Percentiles rank a stretch among this genome's conserved stretches.
Conservation (phyloP, 2,888 invertebrate genomes). For the Sphinx pinastri region DNA sequence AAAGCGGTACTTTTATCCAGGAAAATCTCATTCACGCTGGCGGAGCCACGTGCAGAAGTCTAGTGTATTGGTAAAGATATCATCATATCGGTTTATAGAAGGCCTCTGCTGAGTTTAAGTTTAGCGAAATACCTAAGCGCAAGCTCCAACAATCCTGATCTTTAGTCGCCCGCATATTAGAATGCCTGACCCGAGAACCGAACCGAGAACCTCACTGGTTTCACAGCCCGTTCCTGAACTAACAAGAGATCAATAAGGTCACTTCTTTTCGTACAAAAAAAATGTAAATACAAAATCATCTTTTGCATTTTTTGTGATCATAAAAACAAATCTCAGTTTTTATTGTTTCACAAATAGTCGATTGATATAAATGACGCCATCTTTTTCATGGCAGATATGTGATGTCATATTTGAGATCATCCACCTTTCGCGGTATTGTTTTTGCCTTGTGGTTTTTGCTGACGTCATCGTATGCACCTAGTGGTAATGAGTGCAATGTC, state of each 20-base stretch:
- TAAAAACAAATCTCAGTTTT: neutral
- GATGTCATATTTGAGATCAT: slow-evolving; percentile 23
- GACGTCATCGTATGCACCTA: neutral
- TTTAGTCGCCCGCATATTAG: neutral
- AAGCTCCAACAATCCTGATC: too few relatives aligned
- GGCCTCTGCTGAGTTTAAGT: too few relatives aligned
- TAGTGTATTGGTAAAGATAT: too few relatives aligned
- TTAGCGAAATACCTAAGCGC: too few relatives aligned
- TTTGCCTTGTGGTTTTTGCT: neutral
- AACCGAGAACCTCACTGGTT: neutral
- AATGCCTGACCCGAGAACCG: neutral
- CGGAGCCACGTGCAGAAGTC: too few relatives aligned
- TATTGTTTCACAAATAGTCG: slow-evolving; percentile 18
- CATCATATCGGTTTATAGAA: too few relatives aligned
- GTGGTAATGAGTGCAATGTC: neutral
- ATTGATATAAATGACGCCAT: neutral
- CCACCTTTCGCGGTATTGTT: neutral
- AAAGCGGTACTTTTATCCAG: too few relatives aligned
- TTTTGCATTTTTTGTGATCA: neutral
- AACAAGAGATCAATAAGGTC: neutral
- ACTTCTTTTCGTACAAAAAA: neutral
- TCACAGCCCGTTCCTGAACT: neutral
- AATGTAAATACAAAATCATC: neutral
- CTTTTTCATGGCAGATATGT: neutral
- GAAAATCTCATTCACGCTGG: too few relatives aligned